Conservation (phyloP, 1,140 invertebrate species). For the Aphelinus atriplicis region DNA sequence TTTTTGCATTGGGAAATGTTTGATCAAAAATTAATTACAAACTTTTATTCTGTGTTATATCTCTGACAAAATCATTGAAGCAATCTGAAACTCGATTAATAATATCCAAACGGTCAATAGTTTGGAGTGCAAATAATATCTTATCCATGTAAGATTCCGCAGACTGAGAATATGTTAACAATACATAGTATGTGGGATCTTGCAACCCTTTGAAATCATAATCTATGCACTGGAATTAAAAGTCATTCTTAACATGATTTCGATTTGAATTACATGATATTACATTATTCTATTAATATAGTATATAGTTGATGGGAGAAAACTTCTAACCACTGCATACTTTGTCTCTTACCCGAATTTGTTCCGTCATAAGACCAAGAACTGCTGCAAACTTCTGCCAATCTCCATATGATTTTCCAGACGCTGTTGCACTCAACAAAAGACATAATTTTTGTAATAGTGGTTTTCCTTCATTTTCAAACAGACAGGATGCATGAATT, state of each 20-base stretch:
- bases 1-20: background rate
- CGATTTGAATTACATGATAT: too few species aligned
- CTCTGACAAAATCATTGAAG: conserved; percentile 44
- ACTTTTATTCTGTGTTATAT: conserved; percentile 1
- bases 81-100: conserved; percentile 50
- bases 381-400: conserved; percentile 55
- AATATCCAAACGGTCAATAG: conserved; percentile 52
- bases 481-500: conserved; percentile 54
- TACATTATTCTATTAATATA: too few species aligned
- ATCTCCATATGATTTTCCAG: conserved; percentile 51
- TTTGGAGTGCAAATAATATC: conserved; percentile 47
- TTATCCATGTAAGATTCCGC: conserved; percentile 53
- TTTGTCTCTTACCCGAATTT: conserved; percentile 49
- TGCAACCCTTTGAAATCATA: conserved; percentile 55
- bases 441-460: conserved; percentile 53
- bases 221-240: conserved; percentile 51
- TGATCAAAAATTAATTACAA: background rate
- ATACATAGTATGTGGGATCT: conserved; percentile 57
- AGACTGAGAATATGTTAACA: conserved; percentile 52
- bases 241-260: too few species aligned
- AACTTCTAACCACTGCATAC: too few species aligned
- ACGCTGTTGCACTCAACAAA: conserved; percentile 51
- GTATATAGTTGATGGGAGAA: background rate
- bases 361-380: conserved; percentile 51
- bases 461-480: conserved; percentile 48